Conservation (phyloP, 2,888 invertebrate genomes). For the Sylvicola cinctus region DNA sequence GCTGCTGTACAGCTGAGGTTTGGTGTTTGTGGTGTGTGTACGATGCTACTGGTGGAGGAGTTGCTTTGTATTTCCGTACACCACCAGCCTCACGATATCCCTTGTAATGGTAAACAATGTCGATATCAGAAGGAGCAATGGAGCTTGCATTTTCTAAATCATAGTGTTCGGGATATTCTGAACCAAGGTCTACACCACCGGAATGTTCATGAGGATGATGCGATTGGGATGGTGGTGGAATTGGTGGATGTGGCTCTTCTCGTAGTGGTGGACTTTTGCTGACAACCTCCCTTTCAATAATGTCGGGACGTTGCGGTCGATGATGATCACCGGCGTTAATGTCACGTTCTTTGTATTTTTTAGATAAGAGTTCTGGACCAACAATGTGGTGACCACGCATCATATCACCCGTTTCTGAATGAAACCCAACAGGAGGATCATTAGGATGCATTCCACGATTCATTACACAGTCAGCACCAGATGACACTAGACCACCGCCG, state of each 20-base stretch:
- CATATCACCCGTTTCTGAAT: conserved; percentile 51
- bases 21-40: conserved; percentile 61
- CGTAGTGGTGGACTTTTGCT: conserved; percentile 63
- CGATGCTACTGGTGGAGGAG: conserved; percentile 58
- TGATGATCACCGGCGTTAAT: conserved; percentile 49
- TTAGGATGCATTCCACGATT: conserved; percentile 44
- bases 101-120: conserved; percentile 91
- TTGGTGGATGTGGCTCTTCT: conserved; percentile 63
- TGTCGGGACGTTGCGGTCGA: conserved; percentile 75
- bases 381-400: conserved; percentile 59
- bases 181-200: conserved; percentile 50
- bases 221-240: conserved; percentile 47
- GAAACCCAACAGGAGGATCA: conserved; percentile 46
- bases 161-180: conserved; percentile 77
- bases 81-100: conserved; percentile 74
- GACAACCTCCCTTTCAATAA: conserved; percentile 76
- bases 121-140: conserved; percentile 92
- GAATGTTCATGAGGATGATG: conserved; percentile 55
- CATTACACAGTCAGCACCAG: conserved; percentile 47
- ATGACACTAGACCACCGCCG: conserved; percentile 42
- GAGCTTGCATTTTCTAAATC: conserved; percentile 94
- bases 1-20: conserved; percentile 37
- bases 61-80: conserved; percentile 70
- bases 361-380: conserved; percentile 68
- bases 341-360: conserved; percentile 76